A percentile compares a stretch with the other conserved stretches of the same genome.
Evolutionary conservation across 35 echinoderm and acorn worm species (phyloP).

Genomic region (Diadema setosum): DNA sequence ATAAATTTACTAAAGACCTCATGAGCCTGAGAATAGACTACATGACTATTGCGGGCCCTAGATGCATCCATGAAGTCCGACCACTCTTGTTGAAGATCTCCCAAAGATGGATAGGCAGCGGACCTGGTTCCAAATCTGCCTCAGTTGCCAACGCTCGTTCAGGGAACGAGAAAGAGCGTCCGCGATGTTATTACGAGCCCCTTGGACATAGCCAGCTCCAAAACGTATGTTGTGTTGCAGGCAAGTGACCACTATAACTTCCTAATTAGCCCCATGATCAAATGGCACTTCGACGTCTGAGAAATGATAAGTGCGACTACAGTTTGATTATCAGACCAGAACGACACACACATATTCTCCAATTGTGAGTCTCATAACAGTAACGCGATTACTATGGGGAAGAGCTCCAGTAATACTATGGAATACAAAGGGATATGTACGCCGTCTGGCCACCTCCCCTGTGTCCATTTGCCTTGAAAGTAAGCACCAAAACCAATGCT

Average conservation of each 20-base stretch:
- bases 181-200: constrained; percentile 10
- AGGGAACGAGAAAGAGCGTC: constrained; percentile 31
- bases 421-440: not conserved
- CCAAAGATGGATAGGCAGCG: not conserved
- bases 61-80: not conserved
- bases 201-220: not conserved
- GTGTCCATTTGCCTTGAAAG: constrained; percentile 7
- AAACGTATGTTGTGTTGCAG: constrained; percentile 2
- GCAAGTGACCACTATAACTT: not conserved
- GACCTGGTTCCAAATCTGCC: not conserved
- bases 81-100: not conserved
- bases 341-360: not conserved
- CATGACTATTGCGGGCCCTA: not conserved
- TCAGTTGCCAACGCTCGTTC: not conserved
- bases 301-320: not conserved
- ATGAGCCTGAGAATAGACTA: not conserved
- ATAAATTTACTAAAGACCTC: not conserved
- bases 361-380: not conserved
- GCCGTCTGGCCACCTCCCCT: constrained; percentile 4
- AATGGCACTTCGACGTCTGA: not conserved
- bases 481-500: constrained; percentile 25
- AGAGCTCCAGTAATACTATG: constrained; percentile 19
- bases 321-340: constrained; percentile 3
- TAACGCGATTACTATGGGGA: not conserved
- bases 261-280: not conserved